Evolutionary conservation across 2,797 vertebrate species (phyloP), one percentile per base, ranked within the genome.

Genomic region (Gymnoscopelus microlampas): DNA sequence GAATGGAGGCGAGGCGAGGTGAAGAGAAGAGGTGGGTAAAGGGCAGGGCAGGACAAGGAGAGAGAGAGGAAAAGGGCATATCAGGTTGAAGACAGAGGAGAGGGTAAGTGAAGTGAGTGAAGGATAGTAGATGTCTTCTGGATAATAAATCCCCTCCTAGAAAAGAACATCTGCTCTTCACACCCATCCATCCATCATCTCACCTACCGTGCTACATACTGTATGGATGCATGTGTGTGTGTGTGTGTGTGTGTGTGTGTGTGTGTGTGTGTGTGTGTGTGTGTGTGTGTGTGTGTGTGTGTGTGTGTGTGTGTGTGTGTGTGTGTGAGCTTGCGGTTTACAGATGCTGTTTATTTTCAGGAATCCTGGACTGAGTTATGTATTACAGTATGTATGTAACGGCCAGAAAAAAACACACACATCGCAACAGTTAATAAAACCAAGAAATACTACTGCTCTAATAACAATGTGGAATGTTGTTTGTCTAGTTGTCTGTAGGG

Each of bases 111-210:
- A 51, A n/a, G 50, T 4, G 50, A 51, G 13, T 8, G 47, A 48
- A 12, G 12, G 12, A 14, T n/a, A n/a, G 23, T 35, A 49, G 19
- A 24, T 39, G 53, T 60, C 26, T 49, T 24, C 39, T 32, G 11
- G 9, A 55, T 14, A 10, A 23, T 29, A 64, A 29, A 11, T 5
- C 13, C 5, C 50, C n/a, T 51, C 11, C 14, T 51, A 24, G 54
- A 29, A 62, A 11, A 13, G 55, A 71, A 71, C 70, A 73, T 70
- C 78, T 76, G 70, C 59, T 15, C 13, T 35, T n/a, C 32, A 60
- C 49, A 23, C 54, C 23, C 23, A 32, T 15, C 26, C 53, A 47
- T 66, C 57, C 48, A 63, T 60, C 62, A 68, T 58, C 53, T 63
- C 26, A 44, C 13, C 24, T 14, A 15, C 0, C 39, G 3, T 44